Conservation (phyloP, 2,888 invertebrate species). For the Agonum fuliginosum region DNA sequence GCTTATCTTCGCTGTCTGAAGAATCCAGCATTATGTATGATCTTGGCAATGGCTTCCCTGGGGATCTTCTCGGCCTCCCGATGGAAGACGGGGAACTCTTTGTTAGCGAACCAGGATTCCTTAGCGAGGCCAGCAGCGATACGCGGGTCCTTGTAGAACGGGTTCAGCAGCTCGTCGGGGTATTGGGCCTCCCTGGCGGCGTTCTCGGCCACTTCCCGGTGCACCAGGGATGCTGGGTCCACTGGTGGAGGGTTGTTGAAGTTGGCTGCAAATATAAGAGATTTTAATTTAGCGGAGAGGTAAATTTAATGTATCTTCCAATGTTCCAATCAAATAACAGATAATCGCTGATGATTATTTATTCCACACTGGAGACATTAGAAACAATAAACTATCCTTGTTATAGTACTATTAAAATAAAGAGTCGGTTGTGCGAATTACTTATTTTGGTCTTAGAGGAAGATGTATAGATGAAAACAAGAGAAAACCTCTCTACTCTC, state of each 20-base stretch:
- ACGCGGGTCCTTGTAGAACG: slow-evolving; percentile 85
- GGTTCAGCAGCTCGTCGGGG: slow-evolving; percentile 81
- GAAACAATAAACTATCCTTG: too few relatives aligned
- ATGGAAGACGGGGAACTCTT: slow-evolving; percentile 86
- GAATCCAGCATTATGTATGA: slow-evolving; percentile 84
- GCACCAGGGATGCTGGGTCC: slow-evolving; percentile 71
- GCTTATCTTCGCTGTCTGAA: slow-evolving; percentile 65
- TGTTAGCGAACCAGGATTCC: slow-evolving; percentile 85
- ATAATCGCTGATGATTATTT: too few relatives aligned
- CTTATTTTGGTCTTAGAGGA: too few relatives aligned
- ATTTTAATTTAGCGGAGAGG: too few relatives aligned
- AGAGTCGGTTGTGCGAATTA: too few relatives aligned
- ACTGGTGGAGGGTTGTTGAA: slow-evolving; percentile 53
- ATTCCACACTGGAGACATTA: too few relatives aligned
- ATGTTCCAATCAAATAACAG: neutral
- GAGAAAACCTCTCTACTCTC: too few relatives aligned
- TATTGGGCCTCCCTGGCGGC: slow-evolving; percentile 82
- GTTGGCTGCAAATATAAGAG: slow-evolving; percentile 16
- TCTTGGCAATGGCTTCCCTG: slow-evolving; percentile 83
- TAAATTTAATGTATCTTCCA: neutral
- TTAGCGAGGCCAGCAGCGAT: slow-evolving; percentile 84
- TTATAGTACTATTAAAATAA: too few relatives aligned
- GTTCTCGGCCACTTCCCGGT: slow-evolving; percentile 84
- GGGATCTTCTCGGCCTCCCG: slow-evolving; percentile 89
- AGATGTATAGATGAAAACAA: too few relatives aligned